Percentiles rank a stretch among this genome's conserved stretches.
Conservation (phyloP, 2,797 vertebrate genomes). For the Chelon labrosus region DNA sequence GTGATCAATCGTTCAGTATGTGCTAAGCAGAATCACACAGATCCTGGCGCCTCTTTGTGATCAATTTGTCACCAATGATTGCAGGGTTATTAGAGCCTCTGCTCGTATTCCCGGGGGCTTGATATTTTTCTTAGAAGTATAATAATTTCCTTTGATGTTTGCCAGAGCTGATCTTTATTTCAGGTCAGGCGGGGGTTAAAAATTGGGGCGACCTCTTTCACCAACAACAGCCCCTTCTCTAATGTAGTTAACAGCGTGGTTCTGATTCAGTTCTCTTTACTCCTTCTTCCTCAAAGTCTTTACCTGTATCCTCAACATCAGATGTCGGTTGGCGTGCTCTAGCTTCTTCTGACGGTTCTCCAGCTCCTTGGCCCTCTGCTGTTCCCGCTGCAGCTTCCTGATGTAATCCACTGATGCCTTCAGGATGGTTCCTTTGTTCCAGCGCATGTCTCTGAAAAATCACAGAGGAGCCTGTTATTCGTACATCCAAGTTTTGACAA, state of each 20-base stretch:
- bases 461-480: constrained; percentile 32
- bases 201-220: too few relatives aligned
- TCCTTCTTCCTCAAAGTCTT: background rate
- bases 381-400: constrained; percentile 94
- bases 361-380: constrained; percentile 94
- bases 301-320: constrained; percentile 97
- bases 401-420: constrained; percentile 99
- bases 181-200: background rate
- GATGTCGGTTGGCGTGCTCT: constrained; percentile 94
- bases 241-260: too few relatives aligned
- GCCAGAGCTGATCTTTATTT: background rate
- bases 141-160: too few relatives aligned
- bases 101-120: background rate
- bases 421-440: constrained; percentile 99
- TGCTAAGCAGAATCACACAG: constrained; percentile 1
- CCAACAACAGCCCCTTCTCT: background rate
- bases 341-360: constrained; percentile 97
- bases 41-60: too few relatives aligned
- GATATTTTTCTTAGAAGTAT: background rate
- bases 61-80: constrained; percentile 3
- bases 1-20: constrained; percentile 20
- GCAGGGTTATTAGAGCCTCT: too few relatives aligned
- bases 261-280: too few relatives aligned
- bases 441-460: constrained; percentile 93
- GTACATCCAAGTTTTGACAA: background rate